Base-by-base conservation (phyloP, 2,888 invertebrate species). In the Acronicta alni region DNA sequence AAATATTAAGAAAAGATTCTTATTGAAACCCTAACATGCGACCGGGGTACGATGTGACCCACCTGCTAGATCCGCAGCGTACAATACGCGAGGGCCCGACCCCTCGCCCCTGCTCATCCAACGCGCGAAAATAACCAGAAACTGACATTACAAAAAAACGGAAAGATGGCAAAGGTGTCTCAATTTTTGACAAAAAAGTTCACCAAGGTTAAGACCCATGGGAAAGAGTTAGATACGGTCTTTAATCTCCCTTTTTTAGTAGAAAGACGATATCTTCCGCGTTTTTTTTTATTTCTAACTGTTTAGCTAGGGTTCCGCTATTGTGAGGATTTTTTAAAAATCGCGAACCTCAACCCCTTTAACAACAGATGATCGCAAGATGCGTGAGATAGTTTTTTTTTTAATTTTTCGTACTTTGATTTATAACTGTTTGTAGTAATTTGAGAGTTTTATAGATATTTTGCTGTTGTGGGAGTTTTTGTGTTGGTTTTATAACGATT, bases 121-220 rank as follows among this genome's bases (percentile, higher is more conserved):
- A 18, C 17, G 51, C 68, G 68, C 69, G 80, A 75, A 77, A 81
- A 81, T 87, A 91, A 89, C 74, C 53, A 89, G 85, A 80, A 78
- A 72, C 75, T 79, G 76, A 82, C 84, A 85, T 82, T 77, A 80
- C 75, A 85, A 89, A 93, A 93, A 92, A 92, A 84, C 84, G 84
- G 70, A 92, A 93, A 92, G 93, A 94, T 94, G 89, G 81, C 92
- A 93, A 94, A 94, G 93, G 93, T 93, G 94, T 94, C 93, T 91
- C 89, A 89, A 89, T 90, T 93, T 90, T 89, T 81, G 79, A 79
- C 85, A 85, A 89, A 89, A 92, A 64, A 88, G 77, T 85, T 85
- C 86, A 85, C 87, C 85, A 89, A 93, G 93, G 93, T 93, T 94
- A 93, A 93, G 93, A 93, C 89, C 90, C 94, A 91, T 94, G 94